Conservation (phyloP, 2,113 vertebrate species). For the Platichthys stellatus region DNA sequence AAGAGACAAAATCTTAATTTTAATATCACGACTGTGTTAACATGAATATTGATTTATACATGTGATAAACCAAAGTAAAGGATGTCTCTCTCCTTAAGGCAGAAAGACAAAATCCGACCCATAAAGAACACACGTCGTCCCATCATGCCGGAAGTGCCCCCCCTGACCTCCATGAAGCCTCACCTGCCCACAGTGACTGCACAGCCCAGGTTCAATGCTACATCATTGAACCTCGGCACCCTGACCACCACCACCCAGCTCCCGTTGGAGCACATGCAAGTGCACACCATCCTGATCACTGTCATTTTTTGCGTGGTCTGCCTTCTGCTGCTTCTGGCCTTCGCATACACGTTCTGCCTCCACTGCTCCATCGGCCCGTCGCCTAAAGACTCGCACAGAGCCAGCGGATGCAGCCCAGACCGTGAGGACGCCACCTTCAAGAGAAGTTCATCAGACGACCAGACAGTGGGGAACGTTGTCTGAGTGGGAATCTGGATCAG, state of each 20-base stretch:
- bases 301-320: conserved; percentile 77
- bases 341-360: conserved; percentile 80
- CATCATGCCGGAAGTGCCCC: conserved; percentile 54
- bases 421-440: conserved; percentile 79
- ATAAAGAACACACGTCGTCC: background rate
- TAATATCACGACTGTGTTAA: background rate
- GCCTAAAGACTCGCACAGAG: conserved; percentile 36
- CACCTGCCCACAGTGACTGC: conserved; percentile 13
- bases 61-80: background rate
- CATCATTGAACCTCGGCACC: background rate
- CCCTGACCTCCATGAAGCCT: conserved; percentile 36
- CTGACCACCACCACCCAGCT: conserved; percentile 15
- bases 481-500: conserved; percentile 45
- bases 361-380: conserved; percentile 64
- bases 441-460: conserved; percentile 73
- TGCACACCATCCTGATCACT: conserved; percentile 72
- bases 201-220: background rate
- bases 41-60: background rate
- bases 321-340: conserved; percentile 76
- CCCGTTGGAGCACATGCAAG: conserved; percentile 60
- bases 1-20: background rate
- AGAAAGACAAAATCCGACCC: background rate
- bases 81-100: background rate
- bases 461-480: conserved; percentile 71
- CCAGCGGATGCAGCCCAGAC: conserved; percentile 53